A percentile compares a stretch with the other conserved stretches of the same genome.
These are phyloP conservation scores for Porites cylindrica DNA, from an alignment of 92 coral and sea anemone genomes.

Conservation along the genomic window DNA sequence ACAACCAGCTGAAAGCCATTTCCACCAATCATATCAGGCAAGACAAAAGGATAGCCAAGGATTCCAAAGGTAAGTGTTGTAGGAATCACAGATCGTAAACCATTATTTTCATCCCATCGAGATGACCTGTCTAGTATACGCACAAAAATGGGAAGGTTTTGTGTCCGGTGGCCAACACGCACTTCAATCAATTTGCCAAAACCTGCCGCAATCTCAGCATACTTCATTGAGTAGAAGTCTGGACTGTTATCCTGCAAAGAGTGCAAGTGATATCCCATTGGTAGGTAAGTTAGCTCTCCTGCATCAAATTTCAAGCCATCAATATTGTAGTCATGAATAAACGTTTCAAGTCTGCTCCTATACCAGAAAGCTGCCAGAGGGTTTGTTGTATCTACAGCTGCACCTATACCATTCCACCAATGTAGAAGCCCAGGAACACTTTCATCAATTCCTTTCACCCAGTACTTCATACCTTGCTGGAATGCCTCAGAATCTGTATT, in stretches of 20 bases:
- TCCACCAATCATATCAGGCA: constrained; percentile 90
- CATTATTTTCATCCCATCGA: constrained; percentile 73
- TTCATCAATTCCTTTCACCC: constrained; percentile 78
- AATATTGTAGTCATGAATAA: constrained; percentile 59
- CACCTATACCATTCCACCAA: constrained; percentile 90
- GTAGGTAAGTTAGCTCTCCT: constrained; percentile 81
- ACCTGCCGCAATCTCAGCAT: constrained; percentile 74
- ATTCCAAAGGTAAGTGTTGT: constrained; percentile 84
- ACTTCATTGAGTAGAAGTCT: constrained; percentile 66
- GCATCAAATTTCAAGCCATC: constrained; percentile 93
- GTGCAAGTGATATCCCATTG: constrained; percentile 64
- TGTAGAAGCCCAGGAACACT: constrained; percentile 72
- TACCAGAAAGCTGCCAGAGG: constrained; percentile 61
- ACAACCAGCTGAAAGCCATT: constrained; percentile 48
- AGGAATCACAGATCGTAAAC: constrained; percentile 86
- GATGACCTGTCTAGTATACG: constrained; percentile 83
- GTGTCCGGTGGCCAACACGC: constrained; percentile 84
- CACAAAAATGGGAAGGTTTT: constrained; percentile 70
- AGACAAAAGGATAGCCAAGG: constrained; percentile 87
- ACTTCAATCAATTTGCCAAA: constrained; percentile 80
- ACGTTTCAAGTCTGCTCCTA: constrained; percentile 64
- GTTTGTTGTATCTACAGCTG: constrained; percentile 74
- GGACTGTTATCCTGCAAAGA: constrained; percentile 64
- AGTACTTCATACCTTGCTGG: constrained; percentile 67
- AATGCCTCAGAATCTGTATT: constrained; percentile 76